Base-by-base conservation (phyloP, 2,113 vertebrate species). In the Pterocles gutturalis region DNA sequence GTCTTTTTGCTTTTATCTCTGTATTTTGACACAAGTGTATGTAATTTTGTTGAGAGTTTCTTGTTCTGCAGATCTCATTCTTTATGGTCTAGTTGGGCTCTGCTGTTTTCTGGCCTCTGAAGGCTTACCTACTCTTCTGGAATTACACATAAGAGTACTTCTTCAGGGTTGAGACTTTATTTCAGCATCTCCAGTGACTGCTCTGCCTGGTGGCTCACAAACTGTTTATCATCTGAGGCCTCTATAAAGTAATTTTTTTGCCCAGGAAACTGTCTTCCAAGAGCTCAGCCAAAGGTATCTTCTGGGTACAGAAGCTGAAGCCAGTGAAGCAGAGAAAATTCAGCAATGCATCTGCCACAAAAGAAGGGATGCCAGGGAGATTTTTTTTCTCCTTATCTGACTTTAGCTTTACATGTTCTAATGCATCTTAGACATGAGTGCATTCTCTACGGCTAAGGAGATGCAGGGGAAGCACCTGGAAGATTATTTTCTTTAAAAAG, bases 291-390 rank as follows among this genome's bases (percentile, higher is more conserved):
- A 89, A 87, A 92, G 36, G 61, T 83, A 75, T 91, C 36, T 85
- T 70, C 54, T 71, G 67, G 75, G 41, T 72, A 87, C 57, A 94
- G 64, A 90, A 82, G 34, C 9, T 9, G 20, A 95, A 94, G 78
- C 22, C 83, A 95, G 60, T 1, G 17, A 94, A 94, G 73, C 60
- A 83, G 65, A 90, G 83, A 92, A 97, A 96, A 89, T 33, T 10
- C 29, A 91, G 61, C 62, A 94, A 51, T 58, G n/a, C 75, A 78
- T 65, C 80, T 87, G 80, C 76, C 75, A 66, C 22, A 57, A 51
- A 64, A 69, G 34, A 22, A 71, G 48, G 8, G 77, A 92, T 78
- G 70, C 73, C 70, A 72, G 19, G 5, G 75, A 95, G 31, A 83
- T 87, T 87, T 72, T 93, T 73, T 87, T 85, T 36, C 62, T 89